phyloP scores from a whole-genome alignment of 1,140 invertebrate species.

The Periplaneta americana region DNA sequence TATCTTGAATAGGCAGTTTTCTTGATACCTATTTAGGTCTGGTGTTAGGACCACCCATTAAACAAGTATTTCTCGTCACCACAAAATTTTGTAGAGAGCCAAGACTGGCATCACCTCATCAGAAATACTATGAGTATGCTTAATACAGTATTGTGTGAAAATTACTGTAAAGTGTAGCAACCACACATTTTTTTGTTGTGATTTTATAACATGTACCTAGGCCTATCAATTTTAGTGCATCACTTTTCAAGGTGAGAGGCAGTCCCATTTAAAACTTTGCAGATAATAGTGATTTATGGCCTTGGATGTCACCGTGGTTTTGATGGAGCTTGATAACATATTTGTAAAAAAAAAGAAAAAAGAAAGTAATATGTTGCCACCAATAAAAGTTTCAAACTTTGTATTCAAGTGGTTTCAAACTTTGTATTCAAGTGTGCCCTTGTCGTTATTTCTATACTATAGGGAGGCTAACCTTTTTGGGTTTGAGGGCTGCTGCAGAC shows the following conservation, averaged over 20 bases:
- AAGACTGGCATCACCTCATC: neutral
- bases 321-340: neutral
- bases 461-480: neutral
- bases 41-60: too few relatives aligned
- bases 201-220: neutral
- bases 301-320: neutral
- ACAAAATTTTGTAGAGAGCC: neutral
- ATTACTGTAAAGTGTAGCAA: too few relatives aligned
- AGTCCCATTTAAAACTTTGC: neutral
- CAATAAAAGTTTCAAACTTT: neutral
- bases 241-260: too few relatives aligned
- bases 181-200: neutral
- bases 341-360: neutral
- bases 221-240: neutral
- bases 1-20: too few relatives aligned
- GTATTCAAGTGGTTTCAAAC: too few relatives aligned
- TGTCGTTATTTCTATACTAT: neutral
- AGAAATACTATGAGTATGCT: neutral
- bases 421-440: neutral
- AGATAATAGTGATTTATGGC: neutral
- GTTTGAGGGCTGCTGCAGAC: too few relatives aligned
- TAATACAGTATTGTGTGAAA: neutral
- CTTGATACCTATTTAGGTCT: too few relatives aligned
- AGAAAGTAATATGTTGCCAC: too few relatives aligned
- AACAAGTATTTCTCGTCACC: too few relatives aligned